Evolutionary conservation across 2,113 vertebrate species (phyloP).

Genomic region (Turdus rufiventris): DNA sequence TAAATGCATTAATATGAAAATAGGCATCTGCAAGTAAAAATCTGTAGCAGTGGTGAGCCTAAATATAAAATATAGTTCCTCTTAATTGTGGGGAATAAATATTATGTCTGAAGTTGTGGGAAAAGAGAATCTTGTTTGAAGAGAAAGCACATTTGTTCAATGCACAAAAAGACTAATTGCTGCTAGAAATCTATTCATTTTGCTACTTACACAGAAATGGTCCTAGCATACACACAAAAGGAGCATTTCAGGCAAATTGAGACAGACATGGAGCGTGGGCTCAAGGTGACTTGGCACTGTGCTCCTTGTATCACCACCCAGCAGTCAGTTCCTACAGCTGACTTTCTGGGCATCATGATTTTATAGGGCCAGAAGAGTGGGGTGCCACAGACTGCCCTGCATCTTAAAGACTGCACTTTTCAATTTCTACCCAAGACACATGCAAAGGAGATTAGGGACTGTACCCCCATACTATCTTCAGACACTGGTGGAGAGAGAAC

Average conservation of each 20-base stretch:
- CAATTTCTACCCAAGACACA: not conserved
- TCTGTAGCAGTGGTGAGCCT: not conserved
- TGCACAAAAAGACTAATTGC: not conserved
- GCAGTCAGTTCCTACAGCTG: not conserved
- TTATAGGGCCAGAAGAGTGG: not conserved
- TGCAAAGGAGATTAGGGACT: not conserved
- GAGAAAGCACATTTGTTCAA: not conserved
- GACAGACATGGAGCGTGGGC: fast-evolving
- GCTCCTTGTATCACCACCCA: fast-evolving
- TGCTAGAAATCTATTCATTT: not conserved
- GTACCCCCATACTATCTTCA: not conserved
- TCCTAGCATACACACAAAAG: not conserved
- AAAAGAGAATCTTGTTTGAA: not conserved
- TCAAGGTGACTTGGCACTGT: not conserved
- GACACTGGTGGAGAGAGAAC: not conserved
- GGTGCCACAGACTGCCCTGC: not conserved
- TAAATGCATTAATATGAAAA: not conserved
- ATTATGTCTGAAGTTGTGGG: not conserved
- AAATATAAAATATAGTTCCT: not conserved
- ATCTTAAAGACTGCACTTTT: not conserved
- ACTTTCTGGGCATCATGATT: not conserved
- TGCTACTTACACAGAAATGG: not conserved
- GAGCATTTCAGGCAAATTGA: not conserved
- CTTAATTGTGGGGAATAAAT: not conserved
- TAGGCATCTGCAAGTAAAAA: not conserved